Base-by-base conservation (phyloP, 2,797 vertebrate genomes). In the Gymnocypris eckloni region DNA sequence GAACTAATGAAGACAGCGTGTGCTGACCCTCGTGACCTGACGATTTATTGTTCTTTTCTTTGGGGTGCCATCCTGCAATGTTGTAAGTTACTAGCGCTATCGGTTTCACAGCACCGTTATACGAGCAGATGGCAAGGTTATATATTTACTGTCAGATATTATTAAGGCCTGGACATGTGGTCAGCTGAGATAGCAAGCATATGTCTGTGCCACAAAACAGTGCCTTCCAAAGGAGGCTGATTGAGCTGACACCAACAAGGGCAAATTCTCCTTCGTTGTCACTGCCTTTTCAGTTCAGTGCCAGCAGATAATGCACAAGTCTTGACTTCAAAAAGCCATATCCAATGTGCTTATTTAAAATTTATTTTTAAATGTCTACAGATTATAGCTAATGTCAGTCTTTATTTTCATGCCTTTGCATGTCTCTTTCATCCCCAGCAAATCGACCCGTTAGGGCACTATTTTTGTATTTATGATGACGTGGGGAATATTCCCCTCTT, bases 1-100 rank as follows among this genome's bases (percentile, higher is more conserved):
- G 73, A 70, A 85, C n/a, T 71, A 59, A 90, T 3, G 0, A 92
- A 94, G 89, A 81, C 89, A 7, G 45, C 82, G 91, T 83, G 81
- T 90, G 90, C 90, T 86, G 87, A 89, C 89, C 87, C 91, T 86
- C 81, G 83, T 89, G 88, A 93, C 91, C 89, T 88, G 89, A 86
- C 88, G 92, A 92, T 94, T 95, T 92, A 94, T 95, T 92, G 93
- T 92, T 91, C 91, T 92, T 94, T 94, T 93, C 91, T 84, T 92
- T 90, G 28, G 69, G 88, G 89, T 90, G 89, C 94, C 92, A 94
- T 94, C 92, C 93, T 94, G 93, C 90, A 69, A 90, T 87, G 92
- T 85, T 50, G 94, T 88, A 76, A 77, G 78, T 70, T 61, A 71
- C 75, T 71, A 59, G 66, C 16, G 3, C 52, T 81, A 71, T 54